Conservation (phyloP, 2,113 vertebrate genomes). For the Cettia cetti region DNA sequence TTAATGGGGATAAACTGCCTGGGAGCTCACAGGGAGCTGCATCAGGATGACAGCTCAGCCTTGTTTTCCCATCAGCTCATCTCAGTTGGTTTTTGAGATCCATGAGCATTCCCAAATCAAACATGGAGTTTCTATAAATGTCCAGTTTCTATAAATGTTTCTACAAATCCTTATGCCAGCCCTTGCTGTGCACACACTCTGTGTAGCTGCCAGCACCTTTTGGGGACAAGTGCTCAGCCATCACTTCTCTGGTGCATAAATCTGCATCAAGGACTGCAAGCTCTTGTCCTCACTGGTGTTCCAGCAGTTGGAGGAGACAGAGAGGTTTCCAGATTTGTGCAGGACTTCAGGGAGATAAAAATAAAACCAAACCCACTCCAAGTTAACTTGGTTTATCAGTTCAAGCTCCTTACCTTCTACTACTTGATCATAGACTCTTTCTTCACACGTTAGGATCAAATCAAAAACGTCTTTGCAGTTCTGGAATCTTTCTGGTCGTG, state of each 20-base stretch:
- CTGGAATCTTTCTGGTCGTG: constrained; percentile 94
- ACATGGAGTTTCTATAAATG: not conserved
- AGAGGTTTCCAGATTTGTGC: constrained; percentile 44
- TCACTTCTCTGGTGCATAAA: not conserved
- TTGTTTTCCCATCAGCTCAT: not conserved
- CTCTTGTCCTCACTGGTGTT: not conserved
- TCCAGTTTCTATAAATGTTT: not conserved
- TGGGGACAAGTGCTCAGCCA: not conserved
- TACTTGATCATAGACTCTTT: constrained; percentile 97
- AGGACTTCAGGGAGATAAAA: not conserved
- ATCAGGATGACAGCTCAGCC: not conserved
- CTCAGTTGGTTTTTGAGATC: not conserved
- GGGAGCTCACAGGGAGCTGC: not conserved
- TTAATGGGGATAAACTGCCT: not conserved
- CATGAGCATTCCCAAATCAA: not conserved
- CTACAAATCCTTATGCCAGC: too few relatives aligned
- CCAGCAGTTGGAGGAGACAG: not conserved
- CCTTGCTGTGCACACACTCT: not conserved
- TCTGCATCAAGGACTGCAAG: fast-evolving
- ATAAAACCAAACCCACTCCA: not conserved
- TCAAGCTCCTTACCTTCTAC: constrained; percentile 89
- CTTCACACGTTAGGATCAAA: constrained; percentile 96
- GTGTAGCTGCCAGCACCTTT: not conserved
- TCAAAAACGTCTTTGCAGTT: constrained; percentile 96
- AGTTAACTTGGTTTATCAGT: not conserved